phyloP scores from a whole-genome alignment of 2,888 invertebrate species.

The Platypus cylindrus region DNA sequence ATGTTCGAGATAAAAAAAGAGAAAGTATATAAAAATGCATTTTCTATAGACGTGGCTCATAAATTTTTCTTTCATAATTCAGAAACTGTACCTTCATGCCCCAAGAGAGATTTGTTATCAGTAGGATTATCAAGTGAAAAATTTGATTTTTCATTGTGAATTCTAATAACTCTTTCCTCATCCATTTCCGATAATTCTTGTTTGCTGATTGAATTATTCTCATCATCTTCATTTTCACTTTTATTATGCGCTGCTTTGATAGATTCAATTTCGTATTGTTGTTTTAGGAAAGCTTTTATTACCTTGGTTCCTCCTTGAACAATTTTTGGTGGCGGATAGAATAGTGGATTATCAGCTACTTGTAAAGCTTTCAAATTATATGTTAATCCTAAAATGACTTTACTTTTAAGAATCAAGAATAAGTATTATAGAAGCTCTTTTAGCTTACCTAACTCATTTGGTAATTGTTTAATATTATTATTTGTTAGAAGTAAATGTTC shows the following conservation, averaged over 20 bases:
- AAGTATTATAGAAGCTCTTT: background rate
- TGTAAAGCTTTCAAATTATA: conserved; percentile 48
- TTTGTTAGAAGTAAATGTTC: conserved; percentile 52
- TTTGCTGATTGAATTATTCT: conserved; percentile 3
- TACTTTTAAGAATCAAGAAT: background rate
- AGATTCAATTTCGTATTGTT: conserved; percentile 21
- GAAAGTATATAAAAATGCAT: no score
- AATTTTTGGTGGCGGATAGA: conserved; percentile 43
- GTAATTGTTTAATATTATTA: conserved; percentile 45
- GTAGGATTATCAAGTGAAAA: no score
- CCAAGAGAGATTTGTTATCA: no score
- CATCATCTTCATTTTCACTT: background rate
- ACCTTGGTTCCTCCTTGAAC: conserved; percentile 39
- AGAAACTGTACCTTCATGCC: no score
- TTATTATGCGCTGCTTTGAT: background rate
- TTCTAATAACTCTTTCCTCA: conserved; percentile 12
- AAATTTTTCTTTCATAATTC: no score
- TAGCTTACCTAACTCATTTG: conserved; percentile 47
- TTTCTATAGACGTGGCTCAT: no score
- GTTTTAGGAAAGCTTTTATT: conserved; percentile 26
- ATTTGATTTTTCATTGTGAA: conserved; percentile 11
- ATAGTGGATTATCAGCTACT: conserved; percentile 47
- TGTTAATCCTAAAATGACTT: conserved; percentile 34
- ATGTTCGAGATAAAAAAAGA: no score
- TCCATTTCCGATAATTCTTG: conserved; percentile 4